Base-by-base conservation (phyloP, 2,113 vertebrate genomes). In the Australoheros scitulus region DNA sequence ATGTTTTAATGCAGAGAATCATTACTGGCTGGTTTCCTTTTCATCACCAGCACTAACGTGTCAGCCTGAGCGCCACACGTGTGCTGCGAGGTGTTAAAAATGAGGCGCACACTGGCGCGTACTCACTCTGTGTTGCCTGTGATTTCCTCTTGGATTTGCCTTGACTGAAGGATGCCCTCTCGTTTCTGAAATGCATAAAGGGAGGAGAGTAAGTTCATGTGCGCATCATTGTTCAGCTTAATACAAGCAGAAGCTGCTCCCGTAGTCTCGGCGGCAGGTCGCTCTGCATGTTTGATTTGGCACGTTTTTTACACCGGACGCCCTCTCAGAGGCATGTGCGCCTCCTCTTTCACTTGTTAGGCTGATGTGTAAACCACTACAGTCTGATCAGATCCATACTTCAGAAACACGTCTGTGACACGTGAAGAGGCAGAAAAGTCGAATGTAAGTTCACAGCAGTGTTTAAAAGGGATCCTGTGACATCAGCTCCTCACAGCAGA, bases 91-190 rank as follows among this genome's bases (percentile, higher is more conserved):
- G 56, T 52, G 50, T 76, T 32, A 70, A 52, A 52, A 32, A 2
- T 50, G 22, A 70, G 17, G 61, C 61, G 34, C 61, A 55, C 52
- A 2, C 20, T 26, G 34, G 34, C 55, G 43, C 0, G 2, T 14
- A 97, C 98, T 95, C 96, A 99, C 98, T 99, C 98, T 41, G 97
- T 99, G 95, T 99, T 98, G 89, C 98, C 97, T 80, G 98, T 99
- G 96, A 99, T 99, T 95, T 99, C 97, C 95, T 99, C 98, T 89
- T 98, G 98, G 91, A 99, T 96, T 91, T 99, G 98, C 89, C 97
- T 96, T 77, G 98, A 98, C 93, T 99, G 98, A 65, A 99, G 97
- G 94, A 99, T 97, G 91, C 98, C 98, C 94, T 99, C 98, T 94
- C 98, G 94, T 96, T 99, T 99, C 98, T 99, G 95, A 79, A 94